Percentiles rank a stretch among this genome's conserved stretches.
Conservation (phyloP, 1,140 invertebrate species). For the Papilio xuthus region DNA sequence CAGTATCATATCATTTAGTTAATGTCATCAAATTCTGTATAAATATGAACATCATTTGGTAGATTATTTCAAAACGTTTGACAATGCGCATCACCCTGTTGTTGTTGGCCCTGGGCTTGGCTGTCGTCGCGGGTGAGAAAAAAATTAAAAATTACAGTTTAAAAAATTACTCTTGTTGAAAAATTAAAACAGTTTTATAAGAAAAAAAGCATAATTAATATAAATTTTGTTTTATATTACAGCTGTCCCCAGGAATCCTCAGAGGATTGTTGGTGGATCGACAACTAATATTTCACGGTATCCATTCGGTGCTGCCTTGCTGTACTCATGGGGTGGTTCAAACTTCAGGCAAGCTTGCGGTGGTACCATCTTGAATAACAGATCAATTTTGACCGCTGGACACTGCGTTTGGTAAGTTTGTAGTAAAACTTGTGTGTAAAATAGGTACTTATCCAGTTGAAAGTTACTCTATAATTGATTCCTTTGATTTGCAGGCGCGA, state of each 20-base stretch:
- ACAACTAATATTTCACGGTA: slow-evolving; percentile 45
- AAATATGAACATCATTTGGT: neutral
- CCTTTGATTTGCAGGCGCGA: slow-evolving; percentile 48
- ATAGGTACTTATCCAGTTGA: too few species aligned
- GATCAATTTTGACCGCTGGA: slow-evolving; percentile 53
- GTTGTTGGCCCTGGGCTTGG: neutral
- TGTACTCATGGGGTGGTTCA: slow-evolving; percentile 47
- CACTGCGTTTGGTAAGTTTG: slow-evolving; percentile 57
- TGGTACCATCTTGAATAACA: slow-evolving; percentile 53
- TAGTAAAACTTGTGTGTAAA: neutral
- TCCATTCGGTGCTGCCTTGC: slow-evolving; percentile 42
- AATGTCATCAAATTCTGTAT: neutral
- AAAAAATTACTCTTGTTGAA: neutral
- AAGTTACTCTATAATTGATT: neutral
- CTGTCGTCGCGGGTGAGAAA: slow-evolving; percentile 3
- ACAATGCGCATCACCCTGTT: neutral
- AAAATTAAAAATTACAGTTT: neutral
- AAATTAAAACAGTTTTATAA: neutral
- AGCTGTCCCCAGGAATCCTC: slow-evolving; percentile 51
- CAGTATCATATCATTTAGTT: neutral
- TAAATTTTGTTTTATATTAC: neutral
- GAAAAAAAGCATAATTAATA: neutral
- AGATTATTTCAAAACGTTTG: neutral
- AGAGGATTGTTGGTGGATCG: slow-evolving; percentile 47
- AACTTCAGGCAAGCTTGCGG: slow-evolving; percentile 50